Evolutionary conservation across 2,888 invertebrate species (phyloP).

Genomic region (Dione vanillae): DNA sequence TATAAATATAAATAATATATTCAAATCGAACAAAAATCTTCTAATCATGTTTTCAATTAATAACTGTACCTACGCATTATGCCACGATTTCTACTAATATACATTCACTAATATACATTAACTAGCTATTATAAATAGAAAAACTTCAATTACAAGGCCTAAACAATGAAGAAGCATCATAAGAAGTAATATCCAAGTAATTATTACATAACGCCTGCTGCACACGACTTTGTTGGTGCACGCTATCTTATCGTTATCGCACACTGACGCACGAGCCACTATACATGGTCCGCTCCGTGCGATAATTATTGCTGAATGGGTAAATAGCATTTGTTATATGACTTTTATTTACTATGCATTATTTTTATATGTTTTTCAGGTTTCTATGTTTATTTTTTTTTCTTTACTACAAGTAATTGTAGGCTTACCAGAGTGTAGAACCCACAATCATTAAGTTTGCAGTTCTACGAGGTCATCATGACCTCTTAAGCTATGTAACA

Average conservation of each 20-base stretch:
- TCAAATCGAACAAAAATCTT: no score
- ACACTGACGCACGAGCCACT: constrained; percentile 27
- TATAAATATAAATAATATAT: no score
- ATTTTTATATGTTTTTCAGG: neutral
- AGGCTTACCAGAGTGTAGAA: no score
- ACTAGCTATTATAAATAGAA: neutral
- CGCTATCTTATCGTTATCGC: constrained; percentile 22
- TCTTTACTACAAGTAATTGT: no score
- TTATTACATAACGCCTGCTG: constrained; percentile 5
- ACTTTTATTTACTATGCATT: neutral
- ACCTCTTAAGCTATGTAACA: no score
- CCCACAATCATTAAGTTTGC: no score
- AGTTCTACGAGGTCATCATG: no score
- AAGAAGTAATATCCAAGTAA: neutral
- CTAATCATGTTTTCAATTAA: no score
- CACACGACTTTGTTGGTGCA: constrained; percentile 1
- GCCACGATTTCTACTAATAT: no score
- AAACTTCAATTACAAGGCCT: neutral
- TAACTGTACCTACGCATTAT: no score
- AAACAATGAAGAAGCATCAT: neutral
- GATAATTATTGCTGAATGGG: neutral
- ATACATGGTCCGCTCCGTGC: constrained; percentile 31
- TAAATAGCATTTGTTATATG: neutral
- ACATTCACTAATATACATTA: no score
- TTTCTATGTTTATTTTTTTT: no score